phyloP scores from a whole-genome alignment of 2,113 vertebrate genomes.

The Gila orcuttii region DNA sequence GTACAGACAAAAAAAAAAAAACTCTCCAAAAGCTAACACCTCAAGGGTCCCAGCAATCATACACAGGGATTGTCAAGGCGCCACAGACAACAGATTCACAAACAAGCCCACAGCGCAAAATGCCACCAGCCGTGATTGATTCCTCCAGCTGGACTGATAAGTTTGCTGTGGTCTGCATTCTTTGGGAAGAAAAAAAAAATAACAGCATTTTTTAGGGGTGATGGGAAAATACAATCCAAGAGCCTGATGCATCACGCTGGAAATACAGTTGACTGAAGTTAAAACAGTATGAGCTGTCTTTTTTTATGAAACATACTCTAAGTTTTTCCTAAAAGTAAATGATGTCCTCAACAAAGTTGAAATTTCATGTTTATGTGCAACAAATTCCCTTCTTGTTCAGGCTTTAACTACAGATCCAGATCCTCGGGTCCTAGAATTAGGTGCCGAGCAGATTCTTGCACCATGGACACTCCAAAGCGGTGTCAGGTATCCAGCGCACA shows the following conservation, averaged over 20 bases:
- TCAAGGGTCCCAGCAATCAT: slow-evolving; percentile 69
- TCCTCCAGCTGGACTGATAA: slow-evolving; percentile 67
- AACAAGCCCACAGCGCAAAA: slow-evolving; percentile 68
- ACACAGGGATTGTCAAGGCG: slow-evolving; percentile 65
- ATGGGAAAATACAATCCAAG: slow-evolving; percentile 66
- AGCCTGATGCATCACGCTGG: slow-evolving; percentile 62
- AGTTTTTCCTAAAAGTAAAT: background rate
- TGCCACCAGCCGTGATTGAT: slow-evolving; percentile 73
- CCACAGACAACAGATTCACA: slow-evolving; percentile 71
- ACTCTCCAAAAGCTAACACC: slow-evolving; percentile 69
- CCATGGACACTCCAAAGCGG: slow-evolving; percentile 50
- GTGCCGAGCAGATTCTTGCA: background rate
- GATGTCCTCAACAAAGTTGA: background rate
- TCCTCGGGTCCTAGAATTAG: background rate
- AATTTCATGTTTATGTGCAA: background rate
- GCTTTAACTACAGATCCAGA: slow-evolving; percentile 14
- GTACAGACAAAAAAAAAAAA: slow-evolving; percentile 49
- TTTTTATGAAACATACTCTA: background rate
- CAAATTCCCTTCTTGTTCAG: background rate
- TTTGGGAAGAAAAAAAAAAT: slow-evolving; percentile 65
- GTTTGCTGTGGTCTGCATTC: slow-evolving; percentile 71
- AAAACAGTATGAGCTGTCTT: background rate
- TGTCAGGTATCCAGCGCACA: slow-evolving; percentile 45
- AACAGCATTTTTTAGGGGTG: slow-evolving; percentile 29
- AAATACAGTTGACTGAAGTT: background rate